Conservation (phyloP, 2,797 vertebrate genomes). For the Acipenser ruthenus region DNA sequence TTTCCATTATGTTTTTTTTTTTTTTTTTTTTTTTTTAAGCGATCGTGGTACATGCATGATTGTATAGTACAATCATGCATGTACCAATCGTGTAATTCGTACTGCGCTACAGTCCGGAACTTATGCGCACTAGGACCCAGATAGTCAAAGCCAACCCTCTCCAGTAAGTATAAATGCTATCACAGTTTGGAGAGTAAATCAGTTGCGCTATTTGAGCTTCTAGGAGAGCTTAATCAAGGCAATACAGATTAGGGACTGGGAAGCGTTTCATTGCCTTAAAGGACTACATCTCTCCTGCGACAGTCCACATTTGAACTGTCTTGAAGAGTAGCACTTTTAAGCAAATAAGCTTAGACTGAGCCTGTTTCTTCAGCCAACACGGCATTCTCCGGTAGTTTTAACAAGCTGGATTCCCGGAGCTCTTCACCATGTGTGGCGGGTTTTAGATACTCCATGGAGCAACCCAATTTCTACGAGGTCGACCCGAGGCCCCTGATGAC, state of each 20-base stretch:
- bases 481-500: conserved; percentile 79
- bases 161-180: conserved; percentile 44
- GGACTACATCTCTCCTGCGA: neutral
- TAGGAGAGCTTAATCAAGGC: neutral
- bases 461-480: conserved; percentile 90
- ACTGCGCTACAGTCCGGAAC: no score
- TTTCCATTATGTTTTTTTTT: no score
- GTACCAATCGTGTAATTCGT: no score
- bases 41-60: no score
- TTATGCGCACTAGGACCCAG: conserved; percentile 29
- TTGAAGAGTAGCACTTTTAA: conserved; percentile 2
- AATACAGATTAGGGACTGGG: neutral
- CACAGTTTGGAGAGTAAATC: conserved; percentile 19
- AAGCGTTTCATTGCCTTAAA: conserved; percentile 7
- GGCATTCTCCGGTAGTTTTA: conserved; percentile 33
- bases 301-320: conserved; percentile 9
- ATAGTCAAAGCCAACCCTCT: conserved; percentile 4
- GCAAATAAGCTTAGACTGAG: neutral
- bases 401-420: conserved; percentile 79
- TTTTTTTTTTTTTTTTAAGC: no score
- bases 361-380: conserved; percentile 26
- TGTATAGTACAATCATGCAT: no score
- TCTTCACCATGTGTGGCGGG: conserved; percentile 77
- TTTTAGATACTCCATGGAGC: conserved; percentile 89
- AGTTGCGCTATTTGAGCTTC: conserved; percentile 25